Conservation (phyloP, 2,888 invertebrate species). For the Liodrosophila aerea region DNA sequence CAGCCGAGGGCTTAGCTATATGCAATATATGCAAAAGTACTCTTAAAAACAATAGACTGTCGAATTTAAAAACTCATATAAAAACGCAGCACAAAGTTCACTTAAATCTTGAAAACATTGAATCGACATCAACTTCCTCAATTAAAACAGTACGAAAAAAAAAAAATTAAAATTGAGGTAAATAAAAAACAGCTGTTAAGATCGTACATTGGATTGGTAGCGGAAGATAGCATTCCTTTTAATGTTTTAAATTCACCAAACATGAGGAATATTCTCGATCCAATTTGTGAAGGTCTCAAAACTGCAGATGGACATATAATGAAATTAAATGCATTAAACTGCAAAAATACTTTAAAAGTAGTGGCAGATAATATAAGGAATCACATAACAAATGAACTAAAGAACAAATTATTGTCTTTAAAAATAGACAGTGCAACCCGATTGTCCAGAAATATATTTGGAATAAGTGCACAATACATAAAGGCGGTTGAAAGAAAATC, state of each 20-base stretch:
- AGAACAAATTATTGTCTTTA: conserved; percentile 18
- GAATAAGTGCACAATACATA: conserved; percentile 37
- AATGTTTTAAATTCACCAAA: conserved; percentile 35
- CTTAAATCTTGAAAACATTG: neutral
- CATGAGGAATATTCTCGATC: conserved; percentile 24
- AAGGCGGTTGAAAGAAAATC: conserved; percentile 23
- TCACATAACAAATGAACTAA: conserved; percentile 15
- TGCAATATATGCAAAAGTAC: conserved; percentile 20
- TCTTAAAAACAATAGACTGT: conserved; percentile 24
- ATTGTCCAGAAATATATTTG: conserved; percentile 18
- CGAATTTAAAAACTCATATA: conserved; percentile 24
- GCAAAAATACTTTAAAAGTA: conserved; percentile 25
- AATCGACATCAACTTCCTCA: neutral
- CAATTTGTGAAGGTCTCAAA: conserved; percentile 26
- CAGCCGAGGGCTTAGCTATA: conserved; percentile 15
- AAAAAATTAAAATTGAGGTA: conserved; percentile 19
- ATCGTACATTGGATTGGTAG: conserved; percentile 39
- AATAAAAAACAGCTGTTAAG: conserved; percentile 30
- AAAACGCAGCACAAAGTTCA: conserved; percentile 13
- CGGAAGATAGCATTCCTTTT: conserved; percentile 34
- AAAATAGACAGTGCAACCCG: conserved; percentile 31
- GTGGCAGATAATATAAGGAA: conserved; percentile 23
- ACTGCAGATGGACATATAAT: too few relatives aligned
- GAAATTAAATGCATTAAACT: conserved; percentile 11
- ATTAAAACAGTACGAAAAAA: neutral